Base-by-base conservation (phyloP, 2,888 invertebrate genomes). In the Dichetophora obliterata region DNA sequence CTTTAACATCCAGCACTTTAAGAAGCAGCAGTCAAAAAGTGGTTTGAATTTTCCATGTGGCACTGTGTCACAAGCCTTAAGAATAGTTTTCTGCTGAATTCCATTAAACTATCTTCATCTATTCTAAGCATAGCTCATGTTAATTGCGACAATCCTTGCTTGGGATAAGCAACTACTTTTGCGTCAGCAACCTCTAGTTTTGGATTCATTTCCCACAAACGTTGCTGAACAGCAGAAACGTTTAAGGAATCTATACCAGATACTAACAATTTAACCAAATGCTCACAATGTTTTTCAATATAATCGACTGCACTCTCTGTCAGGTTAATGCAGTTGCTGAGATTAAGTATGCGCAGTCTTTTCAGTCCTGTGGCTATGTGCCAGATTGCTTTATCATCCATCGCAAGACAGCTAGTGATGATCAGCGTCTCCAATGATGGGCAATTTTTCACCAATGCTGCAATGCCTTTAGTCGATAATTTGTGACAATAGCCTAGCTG, bases 251-350 rank as follows among this genome's bases (percentile, higher is more conserved):
- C 83, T 27, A 86, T 83, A 73, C 84, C 82, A 71, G 82, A 85
- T 1, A 85, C 81, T 4, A 80, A 77, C 16, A 86, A 34, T n/a
- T 85, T 80, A n/a, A 81, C 77, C 19, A 87, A 63, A 5, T 80
- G 81, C n/a, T 80, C 77, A 0, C 82, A 83, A 27, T 81, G 37
- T 0, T 78, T 70, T 2, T 81, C 79, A 8, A 87, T 82, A 16
- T 82, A 72, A 11, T 83, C 77, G 6, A 87, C 78, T 0, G 84
- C 77, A 22, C 79, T 72, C 5, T 80, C 37, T 0, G 84, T 85
- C 2, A 86, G 31, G 31, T 81, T 70, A 22, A 78, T 24, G 16
- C 86, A 87, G 73, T 87, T 85, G 76, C 84, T 84, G 5, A 86
- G 52, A 72, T 84, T 85, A 1, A 87, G 75, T 3, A 68, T 61